Evolutionary conservation across 2,888 invertebrate species (phyloP).

Genomic region (Ochropleura leucogaster): DNA sequence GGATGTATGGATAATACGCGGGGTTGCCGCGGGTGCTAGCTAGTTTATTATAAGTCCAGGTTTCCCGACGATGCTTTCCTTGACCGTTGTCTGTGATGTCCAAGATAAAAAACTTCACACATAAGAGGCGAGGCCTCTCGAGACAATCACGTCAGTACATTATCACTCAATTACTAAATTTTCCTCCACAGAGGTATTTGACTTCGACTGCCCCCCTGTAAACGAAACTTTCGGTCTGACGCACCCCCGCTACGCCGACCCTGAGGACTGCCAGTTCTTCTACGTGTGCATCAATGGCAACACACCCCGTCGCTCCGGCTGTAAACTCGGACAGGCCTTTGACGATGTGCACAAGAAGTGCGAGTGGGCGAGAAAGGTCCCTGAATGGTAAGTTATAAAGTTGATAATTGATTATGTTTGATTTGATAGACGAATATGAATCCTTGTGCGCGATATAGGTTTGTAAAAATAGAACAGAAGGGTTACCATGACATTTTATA

Average conservation of each 20-base stretch:
- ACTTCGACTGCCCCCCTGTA: conserved; percentile 95
- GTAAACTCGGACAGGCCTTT: conserved; percentile 97
- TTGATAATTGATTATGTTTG: not conserved
- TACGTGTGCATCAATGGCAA: conserved; percentile 97
- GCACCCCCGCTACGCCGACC: conserved; percentile 96
- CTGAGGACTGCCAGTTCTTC: conserved; percentile 97
- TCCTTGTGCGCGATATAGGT: not conserved
- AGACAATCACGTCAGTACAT: too few relatives aligned
- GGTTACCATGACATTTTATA: too few relatives aligned
- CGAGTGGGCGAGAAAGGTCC: conserved; percentile 96
- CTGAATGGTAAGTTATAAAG: conserved; percentile 94
- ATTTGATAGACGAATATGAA: not conserved
- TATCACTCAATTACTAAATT: not conserved
- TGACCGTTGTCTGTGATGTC: too few relatives aligned
- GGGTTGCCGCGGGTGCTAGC: too few relatives aligned
- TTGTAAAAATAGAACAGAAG: too few relatives aligned
- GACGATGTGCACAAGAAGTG: conserved; percentile 95
- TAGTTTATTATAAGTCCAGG: too few relatives aligned
- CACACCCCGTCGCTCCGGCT: conserved; percentile 95
- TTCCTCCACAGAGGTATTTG: conserved; percentile 93
- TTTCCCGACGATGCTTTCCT: too few relatives aligned
- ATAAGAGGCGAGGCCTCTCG: too few relatives aligned
- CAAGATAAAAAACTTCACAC: too few relatives aligned
- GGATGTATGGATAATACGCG: too few relatives aligned
- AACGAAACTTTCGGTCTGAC: conserved; percentile 93